Evolutionary conservation across 2,113 vertebrate genomes (phyloP).

Genomic region (Tychaedon coryphoeus): DNA sequence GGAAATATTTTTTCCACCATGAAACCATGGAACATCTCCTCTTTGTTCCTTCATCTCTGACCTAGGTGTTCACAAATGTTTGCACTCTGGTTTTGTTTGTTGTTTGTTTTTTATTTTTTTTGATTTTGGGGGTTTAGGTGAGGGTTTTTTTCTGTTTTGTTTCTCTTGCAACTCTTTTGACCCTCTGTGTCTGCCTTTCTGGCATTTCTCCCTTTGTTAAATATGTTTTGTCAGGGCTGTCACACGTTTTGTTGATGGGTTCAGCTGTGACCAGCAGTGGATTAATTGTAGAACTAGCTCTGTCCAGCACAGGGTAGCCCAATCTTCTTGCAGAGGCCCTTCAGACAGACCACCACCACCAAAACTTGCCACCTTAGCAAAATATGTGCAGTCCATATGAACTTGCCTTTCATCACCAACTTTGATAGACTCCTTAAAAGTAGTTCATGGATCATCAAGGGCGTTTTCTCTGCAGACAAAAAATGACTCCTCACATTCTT

Average conservation of each 20-base stretch:
- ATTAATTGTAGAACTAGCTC: background rate
- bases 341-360: background rate
- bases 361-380: rapidly evolving
- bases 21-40: background rate
- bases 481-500: background rate
- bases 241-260: background rate
- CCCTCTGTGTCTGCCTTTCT: rapidly evolving
- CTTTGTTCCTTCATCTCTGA: background rate
- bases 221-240: background rate
- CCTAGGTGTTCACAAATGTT: background rate
- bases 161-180: too few relatives aligned
- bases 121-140: rapidly evolving
- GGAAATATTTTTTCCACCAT: background rate
- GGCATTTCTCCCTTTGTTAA: background rate
- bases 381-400: background rate
- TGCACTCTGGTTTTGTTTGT: background rate
- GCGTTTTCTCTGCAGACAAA: background rate
- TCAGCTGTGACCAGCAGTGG: background rate
- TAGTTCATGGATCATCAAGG: background rate
- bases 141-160: background rate
- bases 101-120: background rate
- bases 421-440: background rate
- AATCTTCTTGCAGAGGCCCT: background rate
- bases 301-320: background rate
- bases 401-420: background rate